Evolutionary conservation across 2,888 invertebrate genomes (phyloP).

Genomic region (Shargacucullia verbasci): DNA sequence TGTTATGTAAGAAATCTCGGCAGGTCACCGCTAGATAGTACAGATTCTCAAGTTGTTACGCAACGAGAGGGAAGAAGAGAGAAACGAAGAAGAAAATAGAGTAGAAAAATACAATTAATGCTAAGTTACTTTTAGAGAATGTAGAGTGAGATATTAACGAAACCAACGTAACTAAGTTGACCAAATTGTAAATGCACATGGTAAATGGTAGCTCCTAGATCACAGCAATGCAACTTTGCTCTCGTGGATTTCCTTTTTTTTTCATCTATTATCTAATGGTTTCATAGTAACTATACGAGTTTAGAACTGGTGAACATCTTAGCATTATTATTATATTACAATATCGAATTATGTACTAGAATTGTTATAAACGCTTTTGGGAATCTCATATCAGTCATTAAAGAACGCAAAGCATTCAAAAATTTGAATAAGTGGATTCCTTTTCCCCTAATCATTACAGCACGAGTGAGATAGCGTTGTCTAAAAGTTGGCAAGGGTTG

Average conservation of each 20-base stretch:
- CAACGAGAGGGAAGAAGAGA: too few relatives aligned
- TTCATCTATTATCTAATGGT: too few relatives aligned
- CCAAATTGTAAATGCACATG: slow-evolving; percentile 5
- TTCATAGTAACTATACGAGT: too few relatives aligned
- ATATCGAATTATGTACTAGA: too few relatives aligned
- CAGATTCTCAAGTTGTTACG: slow-evolving; percentile 13
- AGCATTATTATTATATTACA: too few relatives aligned
- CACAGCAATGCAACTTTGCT: not conserved
- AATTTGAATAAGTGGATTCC: slow-evolving; percentile 10
- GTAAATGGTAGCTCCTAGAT: slow-evolving; percentile 2
- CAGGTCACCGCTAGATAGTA: slow-evolving; percentile 37
- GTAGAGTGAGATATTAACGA: too few relatives aligned
- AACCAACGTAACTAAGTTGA: too few relatives aligned
- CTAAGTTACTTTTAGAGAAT: too few relatives aligned
- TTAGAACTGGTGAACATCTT: too few relatives aligned
- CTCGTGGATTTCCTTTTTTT: not conserved
- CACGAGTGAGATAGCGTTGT: slow-evolving; percentile 36
- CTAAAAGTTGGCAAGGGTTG: slow-evolving; percentile 71
- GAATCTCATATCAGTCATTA: not conserved
- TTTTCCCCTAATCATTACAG: slow-evolving; percentile 18
- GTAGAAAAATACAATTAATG: slow-evolving; percentile 14
- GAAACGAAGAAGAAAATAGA: too few relatives aligned
- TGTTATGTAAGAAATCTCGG: slow-evolving; percentile 39
- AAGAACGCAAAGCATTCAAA: slow-evolving; percentile 4
- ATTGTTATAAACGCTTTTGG: not conserved